Evolutionary conservation across 2,113 vertebrate genomes (phyloP).

Genomic region (Tetrao urogallus): DNA sequence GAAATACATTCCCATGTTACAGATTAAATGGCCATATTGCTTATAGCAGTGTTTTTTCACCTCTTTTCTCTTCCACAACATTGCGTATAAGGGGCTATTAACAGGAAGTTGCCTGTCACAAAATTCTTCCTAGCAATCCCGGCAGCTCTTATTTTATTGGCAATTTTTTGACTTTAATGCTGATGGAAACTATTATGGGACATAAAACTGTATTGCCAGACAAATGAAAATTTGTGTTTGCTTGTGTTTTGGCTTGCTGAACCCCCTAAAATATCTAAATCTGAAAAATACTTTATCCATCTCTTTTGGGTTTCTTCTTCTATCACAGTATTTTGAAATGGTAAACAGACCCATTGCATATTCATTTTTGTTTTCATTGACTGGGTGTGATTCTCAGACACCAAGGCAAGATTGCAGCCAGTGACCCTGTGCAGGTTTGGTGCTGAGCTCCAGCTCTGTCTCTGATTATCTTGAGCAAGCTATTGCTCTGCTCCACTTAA

Average conservation of each 20-base stretch:
- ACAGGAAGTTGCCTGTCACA: not conserved
- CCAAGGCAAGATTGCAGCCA: not conserved
- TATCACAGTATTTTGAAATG: not conserved
- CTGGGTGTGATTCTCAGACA: not conserved
- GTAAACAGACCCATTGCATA: not conserved
- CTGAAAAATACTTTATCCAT: not conserved
- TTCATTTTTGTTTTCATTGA: not conserved
- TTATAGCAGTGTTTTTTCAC: conserved; percentile 35
- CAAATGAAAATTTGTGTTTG: not conserved
- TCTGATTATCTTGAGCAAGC: not conserved
- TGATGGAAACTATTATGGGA: not conserved
- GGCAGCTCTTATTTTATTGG: not conserved
- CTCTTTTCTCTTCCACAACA: not conserved
- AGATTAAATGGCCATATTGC: conserved; percentile 48
- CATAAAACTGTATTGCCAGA: not conserved
- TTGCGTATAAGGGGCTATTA: conserved; percentile 22
- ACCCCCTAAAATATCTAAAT: not conserved
- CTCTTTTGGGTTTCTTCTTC: not conserved
- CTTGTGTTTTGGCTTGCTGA: not conserved
- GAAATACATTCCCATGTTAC: conserved; percentile 73
- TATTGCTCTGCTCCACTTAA: not conserved
- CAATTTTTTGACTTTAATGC: not conserved
- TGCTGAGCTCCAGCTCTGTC: not conserved
- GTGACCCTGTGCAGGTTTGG: not conserved
- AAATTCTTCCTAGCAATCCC: conserved; percentile 5